Base-by-base conservation (phyloP, 1,140 invertebrate species). In the Cataglyphis hispanica region DNA sequence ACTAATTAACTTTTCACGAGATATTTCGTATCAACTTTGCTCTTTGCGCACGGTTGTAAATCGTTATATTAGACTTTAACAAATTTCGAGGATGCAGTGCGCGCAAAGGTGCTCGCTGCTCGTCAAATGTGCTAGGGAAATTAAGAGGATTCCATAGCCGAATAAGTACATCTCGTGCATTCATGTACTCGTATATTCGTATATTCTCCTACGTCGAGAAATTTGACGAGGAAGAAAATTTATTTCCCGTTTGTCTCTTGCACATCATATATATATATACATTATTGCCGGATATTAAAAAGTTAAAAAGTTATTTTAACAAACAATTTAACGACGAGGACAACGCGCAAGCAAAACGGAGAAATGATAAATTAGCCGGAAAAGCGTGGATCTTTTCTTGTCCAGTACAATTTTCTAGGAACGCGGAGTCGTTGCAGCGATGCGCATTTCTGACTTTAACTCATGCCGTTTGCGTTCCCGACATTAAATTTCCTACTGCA, bases 61-160 rank as follows among this genome's bases (percentile, higher is more conserved):
- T 83, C 67, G 67, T 83, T 72, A 83, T 34, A 74, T 83, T 72
- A 43, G 53, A 72, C 67, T 83, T 72, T 83, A 72, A 83, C 74
- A 72, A 83, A 74, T 83, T 83, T 74, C 27, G 13, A 70, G 40
- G 67, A 61, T 80, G 11, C 22, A 40, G 63, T n/a, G 13, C 13
- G 46, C 16, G 76, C 11, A 69, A 60, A 74, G 66, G 25, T 27
- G 56, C 60, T 72, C 22, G 2, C 34, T 60, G 67, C 53, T 58
- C 67, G 13, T 83, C 78, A 72, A 83, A 83, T 5, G n/a, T 6
- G 25, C 27, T 61, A 56, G 37, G 34, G 53, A 61, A 83, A 83
- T 83, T 60, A 83, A 27, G 60, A 69, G 46, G 46, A 83, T 72
- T 81, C 25, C 25, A 53, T 40, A 43, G 19, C 25, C 31, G 56